Percentiles rank a stretch among this genome's conserved stretches.
These are phyloP conservation scores for Melinaea marsaeus DNA, from an alignment of 2,888 invertebrate genomes.

Conservation along the genomic window DNA sequence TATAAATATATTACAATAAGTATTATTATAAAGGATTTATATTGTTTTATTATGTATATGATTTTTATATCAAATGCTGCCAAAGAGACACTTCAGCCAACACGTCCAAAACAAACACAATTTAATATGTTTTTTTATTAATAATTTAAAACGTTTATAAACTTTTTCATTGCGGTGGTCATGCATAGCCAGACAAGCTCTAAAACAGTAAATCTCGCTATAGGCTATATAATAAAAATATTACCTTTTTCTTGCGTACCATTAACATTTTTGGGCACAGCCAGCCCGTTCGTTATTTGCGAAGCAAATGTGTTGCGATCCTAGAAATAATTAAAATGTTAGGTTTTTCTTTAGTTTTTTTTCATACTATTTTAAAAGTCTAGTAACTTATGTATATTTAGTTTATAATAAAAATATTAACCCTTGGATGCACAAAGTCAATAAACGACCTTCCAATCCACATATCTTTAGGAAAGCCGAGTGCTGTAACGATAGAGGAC, in stretches of 20 bases:
- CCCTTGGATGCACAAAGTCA: constrained; percentile 90
- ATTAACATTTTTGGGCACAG: constrained; percentile 68
- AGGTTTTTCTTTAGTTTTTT: not conserved
- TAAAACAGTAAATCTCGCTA: constrained; percentile 31
- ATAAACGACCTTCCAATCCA: constrained; percentile 92
- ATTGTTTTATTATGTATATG: too few relatives aligned
- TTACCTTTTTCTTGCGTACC: constrained; percentile 54
- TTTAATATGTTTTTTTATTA: too few relatives aligned
- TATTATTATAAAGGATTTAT: too few relatives aligned
- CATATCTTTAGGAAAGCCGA: constrained; percentile 90
- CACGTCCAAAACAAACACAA: too few relatives aligned
- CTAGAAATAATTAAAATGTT: constrained; percentile 40
- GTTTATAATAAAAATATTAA: constrained; percentile 32
- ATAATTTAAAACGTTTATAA: not conserved
- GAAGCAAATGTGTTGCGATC: constrained; percentile 85
- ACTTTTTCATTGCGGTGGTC: constrained; percentile 1
- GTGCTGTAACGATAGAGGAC: constrained; percentile 79
- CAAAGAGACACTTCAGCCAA: too few relatives aligned
- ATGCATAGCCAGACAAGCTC: constrained; percentile 11
- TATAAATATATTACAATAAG: too few relatives aligned
- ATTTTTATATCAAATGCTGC: too few relatives aligned
- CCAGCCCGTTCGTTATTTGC: constrained; percentile 83
- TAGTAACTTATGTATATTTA: too few relatives aligned
- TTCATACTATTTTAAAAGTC: constrained; percentile 1
- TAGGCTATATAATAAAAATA: constrained; percentile 28